Percentiles rank a stretch among this genome's conserved stretches.
Conservation (phyloP, 2,113 vertebrate genomes). For the Scopus umbretta region DNA sequence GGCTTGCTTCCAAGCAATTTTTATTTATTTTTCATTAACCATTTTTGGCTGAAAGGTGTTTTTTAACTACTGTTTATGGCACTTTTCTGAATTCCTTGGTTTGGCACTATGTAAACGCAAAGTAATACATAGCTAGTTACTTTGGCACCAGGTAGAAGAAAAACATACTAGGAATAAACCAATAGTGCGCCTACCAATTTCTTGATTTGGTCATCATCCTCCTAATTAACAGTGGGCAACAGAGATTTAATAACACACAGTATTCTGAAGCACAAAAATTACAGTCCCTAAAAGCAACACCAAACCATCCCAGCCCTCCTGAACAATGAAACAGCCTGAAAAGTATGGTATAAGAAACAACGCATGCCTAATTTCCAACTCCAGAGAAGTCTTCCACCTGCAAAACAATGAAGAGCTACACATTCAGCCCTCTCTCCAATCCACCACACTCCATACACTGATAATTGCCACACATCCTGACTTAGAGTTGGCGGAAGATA, state of each 20-base stretch:
- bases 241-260: neutral
- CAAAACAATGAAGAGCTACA: neutral
- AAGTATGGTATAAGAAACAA: neutral
- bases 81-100: neutral
- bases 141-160: neutral
- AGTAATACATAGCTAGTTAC: neutral
- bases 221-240: neutral
- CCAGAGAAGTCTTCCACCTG: neutral
- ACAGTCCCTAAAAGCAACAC: neutral
- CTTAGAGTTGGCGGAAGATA: neutral
- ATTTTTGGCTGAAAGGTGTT: neutral
- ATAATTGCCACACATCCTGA: accelerated
- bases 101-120: neutral
- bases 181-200: neutral
- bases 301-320: neutral
- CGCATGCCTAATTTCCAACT: neutral
- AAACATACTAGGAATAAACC: neutral
- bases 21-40: neutral
- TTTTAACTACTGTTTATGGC: neutral
- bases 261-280: neutral
- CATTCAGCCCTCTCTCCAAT: neutral
- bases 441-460: neutral
- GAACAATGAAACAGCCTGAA: neutral
- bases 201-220: neutral
- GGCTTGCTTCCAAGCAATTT: neutral